These are phyloP conservation scores for Microctonus aethiopoides DNA, from an alignment of 2,888 invertebrate species.

Conservation along the genomic window DNA sequence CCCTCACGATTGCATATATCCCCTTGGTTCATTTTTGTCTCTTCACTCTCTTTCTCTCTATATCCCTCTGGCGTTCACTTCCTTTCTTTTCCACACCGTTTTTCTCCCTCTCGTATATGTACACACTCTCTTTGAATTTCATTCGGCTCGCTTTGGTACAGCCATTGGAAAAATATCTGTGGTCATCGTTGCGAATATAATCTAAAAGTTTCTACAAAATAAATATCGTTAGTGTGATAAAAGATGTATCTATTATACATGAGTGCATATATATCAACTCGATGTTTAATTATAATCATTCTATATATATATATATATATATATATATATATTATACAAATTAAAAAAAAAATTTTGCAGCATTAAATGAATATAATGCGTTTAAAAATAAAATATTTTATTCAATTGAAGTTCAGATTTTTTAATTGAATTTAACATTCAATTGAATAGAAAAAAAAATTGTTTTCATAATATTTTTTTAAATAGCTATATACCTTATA, in stretches of 20 bases:
- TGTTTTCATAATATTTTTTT: too few relatives aligned
- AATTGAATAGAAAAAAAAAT: too few relatives aligned
- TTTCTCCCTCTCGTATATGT: conserved; percentile 9
- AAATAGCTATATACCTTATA: too few relatives aligned
- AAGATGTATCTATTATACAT: background rate
- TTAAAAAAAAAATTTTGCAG: too few relatives aligned
- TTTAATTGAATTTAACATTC: too few relatives aligned
- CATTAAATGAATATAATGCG: too few relatives aligned
- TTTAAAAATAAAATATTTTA: too few relatives aligned
- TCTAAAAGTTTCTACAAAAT: too few relatives aligned
- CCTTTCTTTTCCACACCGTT: conserved; percentile 31
- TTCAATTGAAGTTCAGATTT: too few relatives aligned
- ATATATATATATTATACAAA: too few relatives aligned
- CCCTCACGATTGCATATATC: conserved; percentile 26
- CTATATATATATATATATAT: too few relatives aligned
- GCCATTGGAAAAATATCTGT: conserved; percentile 21
- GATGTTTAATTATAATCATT: background rate
- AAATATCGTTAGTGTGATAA: background rate
- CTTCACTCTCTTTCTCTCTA: conserved; percentile 37
- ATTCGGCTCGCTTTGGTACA: conserved; percentile 22
- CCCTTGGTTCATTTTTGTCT: conserved; percentile 27
- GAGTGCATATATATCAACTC: background rate
- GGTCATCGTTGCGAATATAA: conserved; percentile 19
- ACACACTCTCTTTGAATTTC: conserved; percentile 6
- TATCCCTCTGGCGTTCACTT: conserved; percentile 26